Evolutionary conservation across 2,113 vertebrate genomes (phyloP), one percentile per base, ranked within the genome.

Genomic region (Oreotrochilus melanogaster): DNA sequence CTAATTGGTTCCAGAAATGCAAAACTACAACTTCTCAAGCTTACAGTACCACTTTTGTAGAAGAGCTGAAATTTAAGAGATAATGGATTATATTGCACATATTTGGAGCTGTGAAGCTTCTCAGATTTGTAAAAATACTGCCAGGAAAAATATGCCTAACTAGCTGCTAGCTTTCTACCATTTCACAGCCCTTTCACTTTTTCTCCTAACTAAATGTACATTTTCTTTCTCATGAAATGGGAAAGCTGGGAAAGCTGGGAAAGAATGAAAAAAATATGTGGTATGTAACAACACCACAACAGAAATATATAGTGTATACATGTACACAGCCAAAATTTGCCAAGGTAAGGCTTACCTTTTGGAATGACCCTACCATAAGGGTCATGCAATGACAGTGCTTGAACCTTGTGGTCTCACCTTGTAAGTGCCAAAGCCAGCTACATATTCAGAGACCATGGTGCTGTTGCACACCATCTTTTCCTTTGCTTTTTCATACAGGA

Each of bases 221-320:
- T 56, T 53, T 71, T 73, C 25, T 30, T 82, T 23, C 35, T 67
- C 35, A 54, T 4, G 25, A 62, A 71, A 60, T 35, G 14, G 27
- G 31, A 82, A 47, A 25, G 14, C 73, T 76, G 72, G 18, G 45
- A 30, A 5, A 12, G 35, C n/a, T n/a, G n/a, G n/a, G n/a, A n/a
- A n/a, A n/a, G n/a, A 37, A 37, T 37, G 35, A 37, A 31, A 39
- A 14, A 89, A 74, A 30, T 30, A 80, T 17, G 7, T 57, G 69
- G 33, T 17, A 39, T 0, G 0, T 15, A 54, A n/a, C 16, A 57
- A 0, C 16, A 70, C 8, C 22, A 18, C 18, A 51, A 24, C 0
- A 80, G 30, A 45, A 70, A 56, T 17, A 13, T 4, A 24, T 17
- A 56, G 15, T 31, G 21, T 3, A 14, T 17, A 11, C 25, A 14